Percentiles rank a stretch among this genome's conserved stretches.
These are phyloP conservation scores for Parasteatoda tepidariorum DNA, from an alignment of 1,140 invertebrate genomes.

Conservation along the genomic window DNA sequence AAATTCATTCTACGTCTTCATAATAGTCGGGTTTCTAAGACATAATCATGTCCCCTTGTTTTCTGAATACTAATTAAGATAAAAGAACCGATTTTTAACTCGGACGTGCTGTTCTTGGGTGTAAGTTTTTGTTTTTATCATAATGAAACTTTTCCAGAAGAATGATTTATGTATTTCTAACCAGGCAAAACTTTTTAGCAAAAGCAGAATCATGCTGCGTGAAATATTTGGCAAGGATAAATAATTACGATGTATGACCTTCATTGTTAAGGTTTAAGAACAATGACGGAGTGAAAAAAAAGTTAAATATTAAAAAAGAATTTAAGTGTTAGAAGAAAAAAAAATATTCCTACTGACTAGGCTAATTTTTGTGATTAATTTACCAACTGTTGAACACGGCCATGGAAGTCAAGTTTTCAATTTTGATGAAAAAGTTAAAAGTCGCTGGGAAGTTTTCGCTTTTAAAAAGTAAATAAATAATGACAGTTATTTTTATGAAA, in stretches of 20 bases:
- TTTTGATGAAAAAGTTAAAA: too few relatives aligned
- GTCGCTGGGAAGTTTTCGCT: too few relatives aligned
- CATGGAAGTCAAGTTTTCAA: not conserved
- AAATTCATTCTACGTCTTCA: constrained; percentile 2
- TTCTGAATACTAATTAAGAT: constrained; percentile 16
- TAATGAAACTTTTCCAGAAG: not conserved
- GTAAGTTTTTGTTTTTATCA: not conserved
- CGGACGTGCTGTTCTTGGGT: not conserved
- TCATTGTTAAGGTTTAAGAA: not conserved
- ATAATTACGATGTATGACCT: not conserved
- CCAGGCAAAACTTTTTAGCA: not conserved
- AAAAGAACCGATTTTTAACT: constrained; percentile 30
- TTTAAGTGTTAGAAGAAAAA: not conserved
- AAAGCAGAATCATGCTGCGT: not conserved
- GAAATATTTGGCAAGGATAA: not conserved
- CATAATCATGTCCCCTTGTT: not conserved
- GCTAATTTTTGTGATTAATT: not conserved
- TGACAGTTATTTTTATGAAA: too few relatives aligned
- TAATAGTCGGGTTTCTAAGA: not conserved
- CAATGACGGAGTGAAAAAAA: not conserved
- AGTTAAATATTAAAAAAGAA: not conserved
- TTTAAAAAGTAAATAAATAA: too few relatives aligned
- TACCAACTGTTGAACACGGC: not conserved
- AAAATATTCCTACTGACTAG: not conserved
- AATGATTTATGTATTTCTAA: constrained; percentile 17